phyloP scores from a whole-genome alignment of 2,113 vertebrate genomes.

The Baryphthengus martii region DNA sequence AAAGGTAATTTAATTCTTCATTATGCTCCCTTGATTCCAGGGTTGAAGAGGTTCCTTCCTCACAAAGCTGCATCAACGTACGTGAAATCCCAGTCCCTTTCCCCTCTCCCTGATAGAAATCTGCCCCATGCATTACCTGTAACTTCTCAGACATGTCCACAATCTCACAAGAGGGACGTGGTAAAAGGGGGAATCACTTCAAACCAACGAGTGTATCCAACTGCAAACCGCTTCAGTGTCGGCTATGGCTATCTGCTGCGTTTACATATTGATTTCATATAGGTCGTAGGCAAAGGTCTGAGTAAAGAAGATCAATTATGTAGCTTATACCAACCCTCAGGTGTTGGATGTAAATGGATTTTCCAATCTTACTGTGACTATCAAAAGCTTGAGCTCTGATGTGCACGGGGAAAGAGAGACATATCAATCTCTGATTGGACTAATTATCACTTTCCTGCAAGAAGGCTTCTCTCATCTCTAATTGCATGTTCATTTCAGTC shows the following conservation, averaged over 20 bases:
- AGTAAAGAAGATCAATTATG: background rate
- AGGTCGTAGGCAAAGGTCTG: background rate
- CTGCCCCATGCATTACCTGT: background rate
- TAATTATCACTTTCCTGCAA: slow-evolving; percentile 48
- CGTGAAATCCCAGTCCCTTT: background rate
- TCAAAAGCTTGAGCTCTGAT: slow-evolving; percentile 13
- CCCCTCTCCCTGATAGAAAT: background rate
- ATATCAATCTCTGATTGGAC: background rate
- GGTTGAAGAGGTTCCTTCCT: background rate
- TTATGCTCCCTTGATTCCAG: background rate
- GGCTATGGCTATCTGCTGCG: background rate
- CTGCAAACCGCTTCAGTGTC: background rate
- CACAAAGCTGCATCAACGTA: background rate
- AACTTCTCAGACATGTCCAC: background rate
- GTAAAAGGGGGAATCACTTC: background rate
- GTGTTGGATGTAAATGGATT: slow-evolving; percentile 10
- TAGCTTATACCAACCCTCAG: background rate
- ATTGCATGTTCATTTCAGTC: slow-evolving; percentile 20
- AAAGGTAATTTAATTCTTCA: background rate
- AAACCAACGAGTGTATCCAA: background rate
- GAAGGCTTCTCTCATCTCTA: slow-evolving; percentile 47
- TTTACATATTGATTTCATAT: background rate
- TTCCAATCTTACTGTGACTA: background rate
- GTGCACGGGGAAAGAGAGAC: background rate
- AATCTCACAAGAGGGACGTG: background rate